These are phyloP conservation scores for Platypus cylindrus DNA, from an alignment of 2,888 invertebrate genomes.

Conservation along the genomic window DNA sequence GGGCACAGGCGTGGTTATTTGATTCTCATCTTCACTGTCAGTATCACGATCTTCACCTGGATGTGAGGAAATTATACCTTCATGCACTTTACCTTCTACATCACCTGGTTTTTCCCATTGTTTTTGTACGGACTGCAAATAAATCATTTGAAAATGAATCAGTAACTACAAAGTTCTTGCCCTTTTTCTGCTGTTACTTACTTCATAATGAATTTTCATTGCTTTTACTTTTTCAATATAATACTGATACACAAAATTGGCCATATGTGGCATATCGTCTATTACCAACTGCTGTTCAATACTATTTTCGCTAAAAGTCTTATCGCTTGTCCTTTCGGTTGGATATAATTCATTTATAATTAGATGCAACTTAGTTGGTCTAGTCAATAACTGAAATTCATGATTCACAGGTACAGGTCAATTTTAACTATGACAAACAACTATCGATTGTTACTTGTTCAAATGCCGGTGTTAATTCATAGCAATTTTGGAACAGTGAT, in stretches of 20 bases:
- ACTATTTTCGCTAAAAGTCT: too few species aligned
- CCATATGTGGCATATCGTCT: constrained; percentile 88
- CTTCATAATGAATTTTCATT: constrained; percentile 40
- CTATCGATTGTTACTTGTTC: constrained; percentile 49
- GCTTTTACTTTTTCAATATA: constrained; percentile 66
- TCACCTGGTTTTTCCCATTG: constrained; percentile 51
- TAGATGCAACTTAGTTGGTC: constrained; percentile 69
- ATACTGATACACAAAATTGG: constrained; percentile 85
- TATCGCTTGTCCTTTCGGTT: constrained; percentile 45
- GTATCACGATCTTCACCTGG: constrained; percentile 52
- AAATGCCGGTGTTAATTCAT: constrained; percentile 92
- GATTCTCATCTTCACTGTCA: constrained; percentile 46
- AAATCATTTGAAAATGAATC: neutral
- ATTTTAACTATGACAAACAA: neutral
- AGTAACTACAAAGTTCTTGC: neutral
- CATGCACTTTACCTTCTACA: constrained; percentile 41
- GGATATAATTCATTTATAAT: constrained; percentile 72
- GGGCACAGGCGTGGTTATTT: constrained; percentile 28
- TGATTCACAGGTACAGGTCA: neutral
- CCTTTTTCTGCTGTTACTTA: too few species aligned
- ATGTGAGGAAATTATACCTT: constrained; percentile 48
- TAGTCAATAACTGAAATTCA: constrained; percentile 56
- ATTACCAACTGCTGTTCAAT: constrained; percentile 47
- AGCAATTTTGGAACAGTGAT: constrained; percentile 88
- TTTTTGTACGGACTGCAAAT: constrained; percentile 35